A percentile compares a stretch with the other conserved stretches of the same genome.
These are phyloP conservation scores for Chaunax sp. DNA, from an alignment of 2,797 vertebrate genomes.

Conservation along the genomic window DNA sequence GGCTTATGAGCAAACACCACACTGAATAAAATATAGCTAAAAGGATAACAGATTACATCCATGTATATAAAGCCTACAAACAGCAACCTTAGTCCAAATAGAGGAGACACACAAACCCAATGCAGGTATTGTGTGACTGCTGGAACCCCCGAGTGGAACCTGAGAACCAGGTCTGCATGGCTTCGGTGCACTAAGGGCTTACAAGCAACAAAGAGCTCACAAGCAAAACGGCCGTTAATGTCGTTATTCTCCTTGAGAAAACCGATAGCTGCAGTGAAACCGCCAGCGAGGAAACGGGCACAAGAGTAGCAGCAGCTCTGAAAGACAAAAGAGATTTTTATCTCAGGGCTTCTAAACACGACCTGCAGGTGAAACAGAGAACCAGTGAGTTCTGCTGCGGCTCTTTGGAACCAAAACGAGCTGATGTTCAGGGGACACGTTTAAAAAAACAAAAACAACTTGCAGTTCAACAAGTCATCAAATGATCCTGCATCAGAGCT, in stretches of 20 bases:
- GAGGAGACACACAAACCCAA: background rate
- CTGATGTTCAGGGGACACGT: too few species aligned
- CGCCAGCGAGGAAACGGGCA: too few species aligned
- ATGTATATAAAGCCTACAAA: conserved; percentile 3
- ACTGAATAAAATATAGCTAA: conserved; percentile 1
- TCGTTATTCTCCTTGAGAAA: conserved; percentile 57
- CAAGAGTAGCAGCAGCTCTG: too few species aligned
- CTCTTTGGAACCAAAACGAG: too few species aligned
- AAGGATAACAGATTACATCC: background rate
- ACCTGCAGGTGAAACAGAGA: conserved; percentile 2
- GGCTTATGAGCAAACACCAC: conserved; percentile 15
- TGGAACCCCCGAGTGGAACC: conserved; percentile 26
- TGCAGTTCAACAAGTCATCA: background rate
- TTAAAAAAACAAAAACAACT: too few species aligned
- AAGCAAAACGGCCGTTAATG: conserved; percentile 52
- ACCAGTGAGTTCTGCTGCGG: background rate
- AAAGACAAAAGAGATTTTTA: too few species aligned
- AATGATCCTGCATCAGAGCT: background rate
- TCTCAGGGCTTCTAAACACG: background rate
- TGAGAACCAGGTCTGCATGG: conserved; percentile 43
- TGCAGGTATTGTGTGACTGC: conserved; percentile 36
- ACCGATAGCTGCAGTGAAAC: conserved; percentile 24
- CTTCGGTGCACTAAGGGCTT: conserved; percentile 13
- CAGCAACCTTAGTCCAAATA: background rate
- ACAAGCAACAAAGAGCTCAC: conserved; percentile 19